These are phyloP conservation scores for Chrysodeixis includens DNA, from an alignment of 2,888 invertebrate species.

Conservation along the genomic window DNA sequence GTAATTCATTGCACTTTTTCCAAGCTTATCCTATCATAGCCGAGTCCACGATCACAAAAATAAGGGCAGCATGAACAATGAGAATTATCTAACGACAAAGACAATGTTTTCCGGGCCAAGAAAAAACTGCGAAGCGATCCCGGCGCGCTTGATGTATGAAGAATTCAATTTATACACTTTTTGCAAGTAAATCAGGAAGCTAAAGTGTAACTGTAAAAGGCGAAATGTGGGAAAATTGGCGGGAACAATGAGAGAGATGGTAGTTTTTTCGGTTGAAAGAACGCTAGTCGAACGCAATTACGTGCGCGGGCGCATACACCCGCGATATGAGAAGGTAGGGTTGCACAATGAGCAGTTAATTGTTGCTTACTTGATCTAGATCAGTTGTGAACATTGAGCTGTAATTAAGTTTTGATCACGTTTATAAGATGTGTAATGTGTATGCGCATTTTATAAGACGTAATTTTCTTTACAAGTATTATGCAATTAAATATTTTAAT, in stretches of 20 bases:
- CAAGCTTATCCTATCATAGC: background rate
- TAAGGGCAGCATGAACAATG: constrained; percentile 58
- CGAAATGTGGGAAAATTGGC: constrained; percentile 87
- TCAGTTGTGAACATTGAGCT: background rate
- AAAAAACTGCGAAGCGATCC: constrained; percentile 67
- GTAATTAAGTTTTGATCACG: background rate
- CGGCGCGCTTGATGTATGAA: constrained; percentile 71
- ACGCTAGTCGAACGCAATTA: constrained; percentile 86
- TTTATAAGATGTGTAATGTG: no score
- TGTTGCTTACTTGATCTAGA: constrained; percentile 25
- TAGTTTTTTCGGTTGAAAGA: constrained; percentile 86
- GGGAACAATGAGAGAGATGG: constrained; percentile 85
- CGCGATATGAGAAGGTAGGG: constrained; percentile 67
- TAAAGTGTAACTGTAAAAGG: constrained; percentile 83
- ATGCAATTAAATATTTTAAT: no score
- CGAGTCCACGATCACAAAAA: constrained; percentile 32
- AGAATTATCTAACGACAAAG: constrained; percentile 71
- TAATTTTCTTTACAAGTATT: no score
- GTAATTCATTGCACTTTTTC: no score
- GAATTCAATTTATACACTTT: constrained; percentile 86
- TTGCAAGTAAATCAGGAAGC: constrained; percentile 84
- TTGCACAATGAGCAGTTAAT: constrained; percentile 57
- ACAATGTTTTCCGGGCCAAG: constrained; percentile 69
- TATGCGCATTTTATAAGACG: no score
- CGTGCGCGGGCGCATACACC: constrained; percentile 76